Conservation (phyloP, 2,888 invertebrate genomes). For the Onthophagus sagittarius region DNA sequence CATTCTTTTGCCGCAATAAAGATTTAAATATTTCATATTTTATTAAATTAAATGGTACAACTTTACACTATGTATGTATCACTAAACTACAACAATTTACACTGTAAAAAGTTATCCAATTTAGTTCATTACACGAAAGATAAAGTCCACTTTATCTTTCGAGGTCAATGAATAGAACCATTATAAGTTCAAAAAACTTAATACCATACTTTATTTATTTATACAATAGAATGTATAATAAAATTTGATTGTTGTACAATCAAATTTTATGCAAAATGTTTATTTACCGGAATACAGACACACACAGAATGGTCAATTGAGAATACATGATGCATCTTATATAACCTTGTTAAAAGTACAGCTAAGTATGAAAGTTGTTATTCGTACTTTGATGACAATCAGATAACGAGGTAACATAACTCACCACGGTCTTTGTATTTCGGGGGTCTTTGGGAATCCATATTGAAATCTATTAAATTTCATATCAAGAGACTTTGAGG, state of each 20-base stretch:
- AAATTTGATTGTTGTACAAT: no score
- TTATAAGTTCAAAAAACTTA: no score
- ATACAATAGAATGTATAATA: no score
- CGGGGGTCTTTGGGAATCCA: slow-evolving; percentile 35
- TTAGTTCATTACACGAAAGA: background rate
- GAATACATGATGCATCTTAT: no score
- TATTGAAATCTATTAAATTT: slow-evolving; percentile 32
- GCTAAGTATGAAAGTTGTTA: background rate
- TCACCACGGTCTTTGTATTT: slow-evolving; percentile 33
- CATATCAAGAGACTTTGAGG: slow-evolving; percentile 31
- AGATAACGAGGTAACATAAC: slow-evolving; percentile 27
- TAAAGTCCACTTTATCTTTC: background rate
- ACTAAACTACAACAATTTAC: background rate
- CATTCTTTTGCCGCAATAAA: slow-evolving; percentile 57
- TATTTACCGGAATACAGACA: no score
- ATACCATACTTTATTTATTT: no score
- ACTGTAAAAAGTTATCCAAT: background rate
- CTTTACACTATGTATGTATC: background rate
- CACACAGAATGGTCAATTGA: no score
- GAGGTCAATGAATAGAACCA: no score
- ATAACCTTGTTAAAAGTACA: slow-evolving; percentile 17
- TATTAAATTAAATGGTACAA: background rate
- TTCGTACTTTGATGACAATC: background rate
- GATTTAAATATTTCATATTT: slow-evolving; percentile 6
- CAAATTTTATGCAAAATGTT: no score